Base-by-base conservation (phyloP, 2,888 invertebrate species). In the Crossocerus cetratus region DNA sequence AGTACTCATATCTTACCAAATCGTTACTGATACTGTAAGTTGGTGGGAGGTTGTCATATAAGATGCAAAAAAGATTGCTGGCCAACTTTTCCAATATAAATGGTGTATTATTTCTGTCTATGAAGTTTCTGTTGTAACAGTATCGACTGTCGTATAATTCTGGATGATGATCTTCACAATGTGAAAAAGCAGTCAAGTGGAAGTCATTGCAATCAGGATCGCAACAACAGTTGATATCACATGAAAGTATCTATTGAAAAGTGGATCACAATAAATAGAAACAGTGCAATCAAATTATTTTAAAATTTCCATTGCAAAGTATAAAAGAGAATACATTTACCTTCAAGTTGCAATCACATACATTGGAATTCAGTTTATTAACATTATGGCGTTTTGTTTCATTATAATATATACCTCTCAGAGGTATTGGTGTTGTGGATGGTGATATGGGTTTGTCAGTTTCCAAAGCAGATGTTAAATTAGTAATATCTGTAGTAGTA, bases 201-300 rank as follows among this genome's bases (percentile, higher is more conserved):
- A 91, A 90, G 23, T 91, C 89, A 11, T 92, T 90, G 86, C 97
- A 97, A 82, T 96, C 95, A 58, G 84, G 86, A 88, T 97, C 97
- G 89, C 97, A 97, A 86, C 96, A 97, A 86, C 97, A 97, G 88
- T 96, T 95, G 64, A 96, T 92, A 90, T 97, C 96, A 90, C 97
- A 97, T 45, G 91, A 91, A 81, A 91, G 91, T 60, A 90, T 90
- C 94, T 95, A 81, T 69, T 90, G 87, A 79, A 57, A 32, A 32
- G 32, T 5, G 5, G 5, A 63, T 63, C 61, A 70, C 57, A 55
- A 4, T 44, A 59, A 59, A 44, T 44, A 21, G 62, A 53, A 58
- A 74, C 11, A 11, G 5, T 32, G 32, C 32, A 3, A 11, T 14
- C 18, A 3, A 59, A 21, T 23, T 53, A 16, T 8, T 42, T 20